phyloP scores from a whole-genome alignment of 2,113 vertebrate genomes.

The Coturnix japonica region DNA sequence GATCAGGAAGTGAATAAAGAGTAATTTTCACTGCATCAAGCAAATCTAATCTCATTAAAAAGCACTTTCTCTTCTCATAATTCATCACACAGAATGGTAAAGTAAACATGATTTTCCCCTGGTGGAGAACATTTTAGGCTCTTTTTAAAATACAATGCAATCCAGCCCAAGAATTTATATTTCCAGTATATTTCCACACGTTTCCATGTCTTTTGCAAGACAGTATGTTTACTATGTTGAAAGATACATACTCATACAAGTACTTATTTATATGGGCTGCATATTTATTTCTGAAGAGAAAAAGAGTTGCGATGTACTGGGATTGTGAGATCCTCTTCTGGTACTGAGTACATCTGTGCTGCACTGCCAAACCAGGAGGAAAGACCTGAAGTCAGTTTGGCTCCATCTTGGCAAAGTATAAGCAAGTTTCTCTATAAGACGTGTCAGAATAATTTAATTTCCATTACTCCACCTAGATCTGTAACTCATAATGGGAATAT shows the following conservation, averaged over 20 bases:
- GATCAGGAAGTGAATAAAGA: conserved; percentile 9
- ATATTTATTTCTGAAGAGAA: background rate
- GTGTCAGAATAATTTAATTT: background rate
- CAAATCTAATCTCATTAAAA: conserved; percentile 44
- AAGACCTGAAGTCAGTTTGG: background rate
- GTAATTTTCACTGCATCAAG: conserved; percentile 22
- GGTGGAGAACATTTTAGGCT: background rate
- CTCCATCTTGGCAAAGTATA: background rate
- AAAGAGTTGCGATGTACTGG: background rate
- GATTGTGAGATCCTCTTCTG: background rate
- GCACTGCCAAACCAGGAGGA: background rate
- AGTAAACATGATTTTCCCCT: background rate
- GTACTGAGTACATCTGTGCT: background rate
- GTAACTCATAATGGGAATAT: background rate
- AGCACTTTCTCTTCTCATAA: conserved; percentile 30
- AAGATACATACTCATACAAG: background rate
- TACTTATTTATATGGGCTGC: background rate
- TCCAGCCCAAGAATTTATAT: background rate
- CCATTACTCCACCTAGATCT: background rate
- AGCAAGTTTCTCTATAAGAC: background rate
- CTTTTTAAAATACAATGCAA: background rate
- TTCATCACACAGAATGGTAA: conserved; percentile 13
- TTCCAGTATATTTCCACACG: background rate
- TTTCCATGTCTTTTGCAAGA: background rate
- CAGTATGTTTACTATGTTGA: background rate